Base-by-base conservation (phyloP, 2,113 vertebrate genomes). In the Phasianus colchicus region DNA sequence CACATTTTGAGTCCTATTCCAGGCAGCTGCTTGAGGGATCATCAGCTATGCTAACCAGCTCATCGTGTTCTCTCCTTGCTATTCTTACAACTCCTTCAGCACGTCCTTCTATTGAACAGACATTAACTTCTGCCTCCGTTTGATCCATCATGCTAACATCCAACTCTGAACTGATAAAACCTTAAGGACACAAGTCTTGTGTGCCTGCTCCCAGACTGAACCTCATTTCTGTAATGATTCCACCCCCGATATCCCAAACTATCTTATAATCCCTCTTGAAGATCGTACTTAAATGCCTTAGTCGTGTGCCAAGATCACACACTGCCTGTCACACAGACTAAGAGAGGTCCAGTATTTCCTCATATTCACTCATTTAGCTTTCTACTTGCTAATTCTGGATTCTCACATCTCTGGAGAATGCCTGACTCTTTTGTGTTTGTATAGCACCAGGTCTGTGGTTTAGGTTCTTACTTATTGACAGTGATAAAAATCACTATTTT, bases 11-110 rank as follows among this genome's bases (percentile, higher is more conserved):
- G 50, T 65, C 29, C 36, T 63, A 58, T 80, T 15, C 75, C 43
- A 73, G 55, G 54, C 72, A 95, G 55, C 75, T 94, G 75, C 64
- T 85, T 83, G 72, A 71, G n/a, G 42, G 64, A 83, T 89, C 88
- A 80, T 29, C 9, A 0, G 65, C 58, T 81, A 72, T 29, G 45
- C 48, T 42, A 54, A 70, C 27, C 50, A 91, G 45, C 67, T 91
- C 55, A 71, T 74, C 61, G 30, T 36, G 30, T 64, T 64, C 75
- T 67, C 60, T 38, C 47, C 36, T 57, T 77, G 75, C 67, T 74
- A 63, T 63, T 94, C 69, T 94, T 61, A 88, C 76, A 83, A 50
- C 42, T 81, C 65, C 45, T 83, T 89, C 42, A 85, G 48, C 71
- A 63, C 9, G 38, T 54, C 57, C 36, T 52, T 66, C 77, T 43